Evolutionary conservation across 2,888 invertebrate species (phyloP), one percentile per base, ranked within the genome.

Genomic region (Polymixis lichenea): DNA sequence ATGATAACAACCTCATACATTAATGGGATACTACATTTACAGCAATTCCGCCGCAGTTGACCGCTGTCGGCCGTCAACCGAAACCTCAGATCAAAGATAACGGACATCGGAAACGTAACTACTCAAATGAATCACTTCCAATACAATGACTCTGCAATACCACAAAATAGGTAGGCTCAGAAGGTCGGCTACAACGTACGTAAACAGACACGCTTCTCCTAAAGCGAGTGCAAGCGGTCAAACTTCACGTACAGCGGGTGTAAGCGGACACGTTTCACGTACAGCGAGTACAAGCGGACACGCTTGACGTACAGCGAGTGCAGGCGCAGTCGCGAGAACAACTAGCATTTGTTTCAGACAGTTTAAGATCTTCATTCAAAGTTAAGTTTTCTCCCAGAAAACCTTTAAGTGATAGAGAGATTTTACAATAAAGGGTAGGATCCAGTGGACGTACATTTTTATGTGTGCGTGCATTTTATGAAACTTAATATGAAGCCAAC

Each of bases 1-100:
- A 9, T 6, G 22, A 15, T 25, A 51, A 28, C 13, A 38, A 28
- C 25, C 22, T 15, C 28, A 32, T 17, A 46, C 60, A 60, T 61
- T 9, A 75, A 62, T 55, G n/a, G 8, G 17, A 22, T 32, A 62
- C 8, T 8, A 46, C n/a, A n/a, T 75, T 75, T 58, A 76, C 56
- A 19, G 70, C 38, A 58, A 49, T 49, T 22, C n/a, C n/a, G 55
- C 25, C 49, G 49, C 72, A 69, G 58, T 38, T 72, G 72, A 82
- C 72, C 78, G 83, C 78, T 15, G 71, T 49, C 73, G 53, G 83
- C 78, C 58, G 49, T 78, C 74, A 65, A 86, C 67, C 83, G 68
- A 53, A 46, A 78, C 86, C 58, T 38, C 72, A n/a, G 66, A 58
- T 19, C 66, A 38, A 28, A 77, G 64, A 76, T 86, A 84, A 84